Evolutionary conservation across 2,113 vertebrate species (phyloP), one percentile per base, ranked within the genome.

Genomic region (Gambusia holbrooki): DNA sequence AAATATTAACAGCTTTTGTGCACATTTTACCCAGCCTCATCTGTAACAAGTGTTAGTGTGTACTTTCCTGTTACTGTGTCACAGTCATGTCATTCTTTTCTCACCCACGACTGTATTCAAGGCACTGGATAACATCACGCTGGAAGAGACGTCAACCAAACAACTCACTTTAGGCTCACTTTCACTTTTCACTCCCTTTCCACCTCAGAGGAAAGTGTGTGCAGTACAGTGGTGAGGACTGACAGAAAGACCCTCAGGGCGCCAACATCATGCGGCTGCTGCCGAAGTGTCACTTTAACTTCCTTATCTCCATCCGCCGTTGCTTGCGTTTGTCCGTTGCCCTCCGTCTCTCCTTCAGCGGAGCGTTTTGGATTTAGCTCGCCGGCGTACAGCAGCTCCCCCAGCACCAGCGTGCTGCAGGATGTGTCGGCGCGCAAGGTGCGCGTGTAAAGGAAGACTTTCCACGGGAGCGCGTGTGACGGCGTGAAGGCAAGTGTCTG

Each of bases 401-500:
- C 94, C 15, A 99, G 87, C 74, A 99, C 95, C 25, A 97, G 89
- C 3, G 90, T 83, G 73, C 67, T 69, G 75, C 15, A 19, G 28
- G 69, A 51, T 0, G 77, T 8, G 45, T 71, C 5, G 10, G 64
- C 7, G 3, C n/a, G 94, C 0, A 89, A 32, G 0, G 92, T 88
- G 66, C 96, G 95, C 22, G 96, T 96, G 76, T 95, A 96, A 74
- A 99, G 91, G 84, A 97, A 99, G 62, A 96, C 96, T 79, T 96
- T 98, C 98, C 97, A 99, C 0, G 96, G 96, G 65, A 90, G 89
- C 0, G 92, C 73, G 4, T 94, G 92, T 0, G 92, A 83, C 13
- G 90, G 95, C 25, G 96, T 99, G 93, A 97, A 95, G 3, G 98
- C 98, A 37, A 99, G 92, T 2, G 96, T 95, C 85, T 98, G 97